These are phyloP conservation scores for Holothuria glaberrima DNA, from an alignment of 35 echinoderm and acorn worm species.

Conservation along the genomic window DNA sequence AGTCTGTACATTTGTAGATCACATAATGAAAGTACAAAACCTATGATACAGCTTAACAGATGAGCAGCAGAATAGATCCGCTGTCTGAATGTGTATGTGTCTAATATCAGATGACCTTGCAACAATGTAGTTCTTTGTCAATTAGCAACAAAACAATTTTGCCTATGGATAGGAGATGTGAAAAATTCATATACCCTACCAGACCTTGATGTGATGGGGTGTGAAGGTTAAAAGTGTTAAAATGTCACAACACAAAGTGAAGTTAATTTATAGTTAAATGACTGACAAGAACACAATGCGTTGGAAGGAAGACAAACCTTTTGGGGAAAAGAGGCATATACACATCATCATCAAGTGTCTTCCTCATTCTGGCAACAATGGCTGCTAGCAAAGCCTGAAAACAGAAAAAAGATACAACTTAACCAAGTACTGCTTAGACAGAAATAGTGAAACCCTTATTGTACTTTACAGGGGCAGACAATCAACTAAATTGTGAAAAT, in stretches of 20 bases:
- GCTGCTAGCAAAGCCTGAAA: constrained; percentile 76
- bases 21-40: no score
- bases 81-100: no score
- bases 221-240: no score
- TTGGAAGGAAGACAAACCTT: constrained; percentile 59
- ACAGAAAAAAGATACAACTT: not conserved
- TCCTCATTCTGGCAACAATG: constrained; percentile 84
- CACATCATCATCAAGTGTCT: constrained; percentile 95
- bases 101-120: no score
- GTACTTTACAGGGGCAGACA: not conserved
- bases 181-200: no score
- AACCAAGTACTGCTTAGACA: not conserved
- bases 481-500: not conserved
- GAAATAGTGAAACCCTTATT: not conserved
- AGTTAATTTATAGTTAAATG: not conserved
- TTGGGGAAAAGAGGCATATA: constrained; percentile 95
- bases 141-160: no score
- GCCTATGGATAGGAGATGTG: no score
- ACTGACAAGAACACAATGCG: not conserved
- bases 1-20: no score
- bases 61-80: no score
- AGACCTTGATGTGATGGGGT: no score
- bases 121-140: no score
- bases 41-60: no score
- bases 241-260: not conserved